These are phyloP conservation scores for Pyrgus malvae DNA, from an alignment of 2,888 invertebrate genomes.

Conservation along the genomic window DNA sequence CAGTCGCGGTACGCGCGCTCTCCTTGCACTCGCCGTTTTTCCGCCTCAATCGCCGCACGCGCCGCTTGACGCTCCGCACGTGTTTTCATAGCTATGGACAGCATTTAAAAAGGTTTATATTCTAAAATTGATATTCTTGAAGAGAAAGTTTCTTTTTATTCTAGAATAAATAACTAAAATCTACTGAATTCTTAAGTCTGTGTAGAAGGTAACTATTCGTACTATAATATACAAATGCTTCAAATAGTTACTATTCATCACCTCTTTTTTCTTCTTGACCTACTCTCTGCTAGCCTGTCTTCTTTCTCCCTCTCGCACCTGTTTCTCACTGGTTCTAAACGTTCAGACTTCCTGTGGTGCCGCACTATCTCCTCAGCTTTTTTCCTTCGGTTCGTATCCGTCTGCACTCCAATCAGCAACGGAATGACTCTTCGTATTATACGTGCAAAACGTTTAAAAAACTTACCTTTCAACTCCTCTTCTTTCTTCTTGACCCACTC, in stretches of 20 bases:
- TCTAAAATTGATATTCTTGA: too few relatives aligned
- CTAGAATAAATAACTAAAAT: too few relatives aligned
- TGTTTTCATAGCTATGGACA: conserved; percentile 57
- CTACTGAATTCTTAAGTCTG: too few relatives aligned
- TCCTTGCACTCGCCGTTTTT: conserved; percentile 75
- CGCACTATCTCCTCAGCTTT: conserved; percentile 69
- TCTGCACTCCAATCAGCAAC: conserved; percentile 80
- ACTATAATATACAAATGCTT: too few relatives aligned
- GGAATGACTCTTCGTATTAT: too few relatives aligned
- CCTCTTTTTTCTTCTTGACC: conserved; percentile 82
- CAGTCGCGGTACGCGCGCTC: conserved; percentile 83
- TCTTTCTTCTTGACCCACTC: conserved; percentile 83
- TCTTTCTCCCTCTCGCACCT: conserved; percentile 65
- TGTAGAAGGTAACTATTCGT: too few relatives aligned
- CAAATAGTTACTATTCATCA: conserved; percentile 78
- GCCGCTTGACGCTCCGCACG: conserved; percentile 71
- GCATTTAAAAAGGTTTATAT: too few relatives aligned
- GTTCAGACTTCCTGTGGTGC: conserved; percentile 55
- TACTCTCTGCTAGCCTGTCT: conserved; percentile 78
- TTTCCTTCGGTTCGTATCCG: conserved; percentile 59
- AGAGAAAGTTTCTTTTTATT: too few relatives aligned
- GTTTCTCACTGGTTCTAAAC: conserved; percentile 57
- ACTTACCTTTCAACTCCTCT: conserved; percentile 79
- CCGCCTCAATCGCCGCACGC: conserved; percentile 75
- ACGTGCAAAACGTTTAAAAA: too few relatives aligned